phyloP scores from a whole-genome alignment of 1,140 invertebrate genomes.

The Heliconius hewitsoni region DNA sequence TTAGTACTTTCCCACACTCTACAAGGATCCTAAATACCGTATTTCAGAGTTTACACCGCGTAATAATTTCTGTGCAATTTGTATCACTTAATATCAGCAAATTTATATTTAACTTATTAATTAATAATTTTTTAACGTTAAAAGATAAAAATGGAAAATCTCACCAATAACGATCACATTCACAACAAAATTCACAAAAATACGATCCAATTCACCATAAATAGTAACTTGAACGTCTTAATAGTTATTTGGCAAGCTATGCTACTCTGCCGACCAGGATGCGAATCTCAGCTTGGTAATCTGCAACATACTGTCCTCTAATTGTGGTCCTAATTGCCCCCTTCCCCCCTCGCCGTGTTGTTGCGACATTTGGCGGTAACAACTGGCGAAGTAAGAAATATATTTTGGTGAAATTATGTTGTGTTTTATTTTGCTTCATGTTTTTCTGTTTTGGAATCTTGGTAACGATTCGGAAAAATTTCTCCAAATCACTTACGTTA shows the following conservation, averaged over 20 bases:
- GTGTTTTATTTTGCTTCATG: not conserved
- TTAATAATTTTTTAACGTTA: too few relatives aligned
- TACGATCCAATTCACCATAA: constrained; percentile 50
- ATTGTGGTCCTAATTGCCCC: constrained; percentile 80
- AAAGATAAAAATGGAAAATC: not conserved
- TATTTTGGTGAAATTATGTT: constrained; percentile 26
- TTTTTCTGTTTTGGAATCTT: not conserved
- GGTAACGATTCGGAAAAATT: not conserved
- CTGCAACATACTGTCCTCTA: constrained; percentile 79
- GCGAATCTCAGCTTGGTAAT: constrained; percentile 73
- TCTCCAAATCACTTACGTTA: not conserved
- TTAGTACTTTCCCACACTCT: too few relatives aligned
- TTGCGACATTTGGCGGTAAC: constrained; percentile 48
- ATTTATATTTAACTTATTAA: too few relatives aligned
- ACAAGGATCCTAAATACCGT: too few relatives aligned
- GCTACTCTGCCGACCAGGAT: constrained; percentile 59
- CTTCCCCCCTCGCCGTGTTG: constrained; percentile 53
- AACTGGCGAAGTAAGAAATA: constrained; percentile 42
- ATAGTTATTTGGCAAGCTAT: constrained; percentile 74
- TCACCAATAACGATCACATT: not conserved
- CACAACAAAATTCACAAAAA: constrained; percentile 14
- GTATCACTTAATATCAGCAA: too few relatives aligned
- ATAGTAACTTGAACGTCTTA: constrained; percentile 60
- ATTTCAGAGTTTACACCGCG: too few relatives aligned
- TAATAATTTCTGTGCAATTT: too few relatives aligned